Percentiles rank a stretch among this genome's conserved stretches.
phyloP scores from a whole-genome alignment of 2,113 vertebrate species.

The Triplophysa siluroides region DNA sequence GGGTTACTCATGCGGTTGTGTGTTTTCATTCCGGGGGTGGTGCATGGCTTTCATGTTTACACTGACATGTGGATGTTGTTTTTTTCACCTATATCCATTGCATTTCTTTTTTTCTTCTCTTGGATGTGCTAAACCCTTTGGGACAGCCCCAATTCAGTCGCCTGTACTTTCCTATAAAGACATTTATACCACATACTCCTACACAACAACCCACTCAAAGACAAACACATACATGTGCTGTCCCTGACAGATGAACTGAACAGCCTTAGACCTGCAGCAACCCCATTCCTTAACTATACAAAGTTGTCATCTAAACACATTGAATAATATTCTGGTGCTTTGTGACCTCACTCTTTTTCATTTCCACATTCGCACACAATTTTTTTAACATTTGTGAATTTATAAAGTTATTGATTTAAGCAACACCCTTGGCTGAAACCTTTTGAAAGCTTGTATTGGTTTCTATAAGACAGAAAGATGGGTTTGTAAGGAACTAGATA shows the following conservation, averaged over 20 bases:
- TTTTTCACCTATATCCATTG: background rate
- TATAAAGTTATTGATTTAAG: too few species aligned
- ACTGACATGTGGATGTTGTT: background rate
- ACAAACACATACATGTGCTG: conserved; percentile 25
- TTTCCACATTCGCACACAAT: background rate
- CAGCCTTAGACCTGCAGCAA: background rate
- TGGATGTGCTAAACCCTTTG: conserved; percentile 24
- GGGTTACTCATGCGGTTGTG: background rate
- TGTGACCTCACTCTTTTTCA: background rate
- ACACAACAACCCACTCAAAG: conserved; percentile 24
- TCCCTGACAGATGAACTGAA: background rate
- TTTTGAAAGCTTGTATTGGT: too few species aligned
- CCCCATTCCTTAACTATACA: background rate
- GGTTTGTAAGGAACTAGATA: too few species aligned
- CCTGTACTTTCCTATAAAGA: conserved; percentile 36
- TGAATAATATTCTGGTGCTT: background rate
- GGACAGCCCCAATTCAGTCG: conserved; percentile 24
- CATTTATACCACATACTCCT: conserved; percentile 21
- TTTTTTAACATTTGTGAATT: too few species aligned
- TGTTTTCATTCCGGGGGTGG: background rate
- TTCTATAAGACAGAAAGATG: too few species aligned
- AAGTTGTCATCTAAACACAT: background rate
- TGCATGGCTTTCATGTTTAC: background rate
- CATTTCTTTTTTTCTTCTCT: conserved; percentile 13
- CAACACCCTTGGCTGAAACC: too few species aligned